Conservation (phyloP, 2,888 invertebrate genomes). For the Xanthia togata region DNA sequence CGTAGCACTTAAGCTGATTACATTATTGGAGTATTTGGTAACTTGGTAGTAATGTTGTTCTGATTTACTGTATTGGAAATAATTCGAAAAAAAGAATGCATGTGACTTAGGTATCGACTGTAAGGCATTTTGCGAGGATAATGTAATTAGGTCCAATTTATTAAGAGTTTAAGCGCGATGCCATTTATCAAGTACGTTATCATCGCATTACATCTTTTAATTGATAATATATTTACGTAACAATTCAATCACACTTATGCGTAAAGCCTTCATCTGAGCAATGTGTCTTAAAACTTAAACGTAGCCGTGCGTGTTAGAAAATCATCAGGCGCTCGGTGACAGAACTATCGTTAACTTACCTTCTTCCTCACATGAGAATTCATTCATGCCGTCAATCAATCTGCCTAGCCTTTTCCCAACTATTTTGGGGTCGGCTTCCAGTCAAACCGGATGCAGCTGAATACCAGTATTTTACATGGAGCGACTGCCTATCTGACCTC, state of each 20-base stretch:
- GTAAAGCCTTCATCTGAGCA: background rate
- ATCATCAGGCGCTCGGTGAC: conserved; percentile 16
- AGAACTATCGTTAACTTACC: background rate
- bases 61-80: conserved; percentile 9
- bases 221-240: background rate
- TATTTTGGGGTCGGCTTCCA: too few species aligned
- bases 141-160: background rate
- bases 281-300: background rate
- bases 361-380: background rate
- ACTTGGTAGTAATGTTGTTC: background rate
- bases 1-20: conserved; percentile 59
- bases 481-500: too few species aligned
- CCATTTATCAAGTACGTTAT: background rate
- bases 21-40: conserved; percentile 18
- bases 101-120: background rate
- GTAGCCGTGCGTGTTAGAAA: background rate
- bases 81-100: too few species aligned
- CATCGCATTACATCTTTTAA: background rate
- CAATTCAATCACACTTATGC: background rate
- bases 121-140: background rate
- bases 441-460: too few species aligned
- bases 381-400: background rate
- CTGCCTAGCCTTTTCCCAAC: too few species aligned
- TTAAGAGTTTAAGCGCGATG: background rate
- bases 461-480: too few species aligned